Evolutionary conservation across 2,888 invertebrate genomes (phyloP).

Genomic region (Protophormia terraenovae): DNA sequence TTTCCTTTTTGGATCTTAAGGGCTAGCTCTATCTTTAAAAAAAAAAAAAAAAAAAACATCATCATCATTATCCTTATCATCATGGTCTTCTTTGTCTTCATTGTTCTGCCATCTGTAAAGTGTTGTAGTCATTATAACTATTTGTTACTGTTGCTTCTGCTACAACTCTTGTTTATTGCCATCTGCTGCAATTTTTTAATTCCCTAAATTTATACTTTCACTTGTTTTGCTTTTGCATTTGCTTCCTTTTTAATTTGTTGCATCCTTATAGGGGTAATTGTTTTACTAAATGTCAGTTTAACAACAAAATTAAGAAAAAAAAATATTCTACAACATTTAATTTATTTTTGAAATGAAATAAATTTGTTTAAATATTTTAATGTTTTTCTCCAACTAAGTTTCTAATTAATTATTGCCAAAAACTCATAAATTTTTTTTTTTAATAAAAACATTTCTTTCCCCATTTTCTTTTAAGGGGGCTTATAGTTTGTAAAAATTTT

Average conservation of each 20-base stretch:
- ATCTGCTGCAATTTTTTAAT: conserved; percentile 35
- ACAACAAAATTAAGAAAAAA: neutral
- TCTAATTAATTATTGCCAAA: neutral
- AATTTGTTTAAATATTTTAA: neutral
- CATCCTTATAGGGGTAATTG: conserved; percentile 32
- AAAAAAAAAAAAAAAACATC: neutral
- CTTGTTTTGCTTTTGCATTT: conserved; percentile 22
- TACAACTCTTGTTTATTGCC: conserved; percentile 32
- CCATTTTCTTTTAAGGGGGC: too few relatives aligned
- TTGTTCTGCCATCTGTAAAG: conserved; percentile 22
- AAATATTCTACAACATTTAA: too few relatives aligned
- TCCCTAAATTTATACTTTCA: conserved; percentile 33
- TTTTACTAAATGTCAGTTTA: conserved; percentile 41
- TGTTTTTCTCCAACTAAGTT: neutral
- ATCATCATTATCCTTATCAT: conserved; percentile 24
- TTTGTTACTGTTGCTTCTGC: conserved; percentile 6
- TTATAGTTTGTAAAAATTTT: neutral
- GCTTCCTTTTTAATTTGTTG: conserved; percentile 21
- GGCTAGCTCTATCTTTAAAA: conserved; percentile 12
- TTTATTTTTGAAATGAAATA: too few relatives aligned
- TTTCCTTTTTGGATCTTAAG: neutral
- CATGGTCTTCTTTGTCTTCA: neutral
- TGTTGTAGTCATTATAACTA: conserved; percentile 36
- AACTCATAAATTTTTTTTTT: neutral
- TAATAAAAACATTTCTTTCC: neutral